phyloP scores from a whole-genome alignment of 2,797 vertebrate genomes.

The Intellagama lesueurii region DNA sequence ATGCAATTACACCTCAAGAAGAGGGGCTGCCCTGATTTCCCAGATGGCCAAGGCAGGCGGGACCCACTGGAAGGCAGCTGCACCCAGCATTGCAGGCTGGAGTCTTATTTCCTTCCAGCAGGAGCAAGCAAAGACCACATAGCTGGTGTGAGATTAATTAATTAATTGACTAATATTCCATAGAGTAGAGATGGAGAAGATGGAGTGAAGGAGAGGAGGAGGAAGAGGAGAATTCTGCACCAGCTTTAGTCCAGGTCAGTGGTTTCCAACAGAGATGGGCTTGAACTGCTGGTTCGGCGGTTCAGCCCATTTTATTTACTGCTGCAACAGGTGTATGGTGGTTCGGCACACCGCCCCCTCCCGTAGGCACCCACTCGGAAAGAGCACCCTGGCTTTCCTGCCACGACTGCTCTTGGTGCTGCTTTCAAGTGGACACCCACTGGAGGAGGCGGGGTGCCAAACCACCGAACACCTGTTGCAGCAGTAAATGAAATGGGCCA shows the following conservation, averaged over 20 bases:
- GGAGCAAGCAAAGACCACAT: not conserved
- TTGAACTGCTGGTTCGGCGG: no score
- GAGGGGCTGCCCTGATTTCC: slow-evolving; percentile 29
- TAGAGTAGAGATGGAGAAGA: not conserved
- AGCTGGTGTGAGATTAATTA: slow-evolving; percentile 22
- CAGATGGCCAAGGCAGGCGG: slow-evolving; percentile 13
- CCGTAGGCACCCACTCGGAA: no score
- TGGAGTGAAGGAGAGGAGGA: not conserved
- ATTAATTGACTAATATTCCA: slow-evolving; percentile 10
- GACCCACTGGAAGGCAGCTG: slow-evolving; percentile 12
- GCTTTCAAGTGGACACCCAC: no score
- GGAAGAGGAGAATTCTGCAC: not conserved
- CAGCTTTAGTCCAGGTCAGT: not conserved
- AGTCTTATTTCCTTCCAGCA: not conserved
- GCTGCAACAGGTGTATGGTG: no score
- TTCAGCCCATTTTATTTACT: no score
- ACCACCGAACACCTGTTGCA: no score
- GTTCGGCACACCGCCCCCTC: no score
- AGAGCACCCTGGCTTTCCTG: no score
- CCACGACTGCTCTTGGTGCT: no score
- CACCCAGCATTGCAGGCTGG: not conserved
- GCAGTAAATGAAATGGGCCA: no score
- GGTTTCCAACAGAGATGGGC: no score
- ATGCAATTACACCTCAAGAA: slow-evolving; percentile 37
- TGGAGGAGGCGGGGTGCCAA: no score